Conservation (phyloP, 2,113 vertebrate species). For the Esox niger region DNA sequence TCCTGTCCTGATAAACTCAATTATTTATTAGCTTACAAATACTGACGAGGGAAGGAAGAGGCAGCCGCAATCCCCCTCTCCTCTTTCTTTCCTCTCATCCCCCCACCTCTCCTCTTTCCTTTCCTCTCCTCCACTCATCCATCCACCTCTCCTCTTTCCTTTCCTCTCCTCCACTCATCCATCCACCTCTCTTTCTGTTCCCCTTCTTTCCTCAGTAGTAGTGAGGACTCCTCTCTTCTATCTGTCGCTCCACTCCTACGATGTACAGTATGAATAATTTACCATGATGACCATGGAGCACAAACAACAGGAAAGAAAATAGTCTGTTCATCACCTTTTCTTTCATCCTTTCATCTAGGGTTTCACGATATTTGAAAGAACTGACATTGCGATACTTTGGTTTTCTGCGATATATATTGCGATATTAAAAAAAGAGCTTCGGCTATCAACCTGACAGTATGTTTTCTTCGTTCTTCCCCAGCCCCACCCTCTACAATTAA, state of each 20-base stretch:
- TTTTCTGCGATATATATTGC: too few species aligned
- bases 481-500: too few species aligned
- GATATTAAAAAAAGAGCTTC: too few species aligned
- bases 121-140: neutral
- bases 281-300: neutral
- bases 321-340: constrained; percentile 3
- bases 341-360: neutral
- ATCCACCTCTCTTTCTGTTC: neutral
- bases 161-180: neutral
- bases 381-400: too few species aligned
- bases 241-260: neutral
- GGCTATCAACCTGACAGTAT: too few species aligned
- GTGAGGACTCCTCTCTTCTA: neutral
- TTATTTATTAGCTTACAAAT: constrained; percentile 64
- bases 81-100: neutral
- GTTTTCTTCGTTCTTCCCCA: too few species aligned
- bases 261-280: constrained; percentile 8
- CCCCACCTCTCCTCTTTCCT: too few species aligned
- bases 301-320: constrained; percentile 1
- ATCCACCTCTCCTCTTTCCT: neutral
- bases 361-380: too few species aligned
- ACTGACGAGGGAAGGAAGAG: constrained; percentile 40
- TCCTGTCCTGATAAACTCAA: constrained; percentile 60
- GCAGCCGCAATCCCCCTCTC: constrained; percentile 1
- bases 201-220: neutral